Base-by-base conservation (phyloP, 2,113 vertebrate genomes). In the Cololabis saira region DNA sequence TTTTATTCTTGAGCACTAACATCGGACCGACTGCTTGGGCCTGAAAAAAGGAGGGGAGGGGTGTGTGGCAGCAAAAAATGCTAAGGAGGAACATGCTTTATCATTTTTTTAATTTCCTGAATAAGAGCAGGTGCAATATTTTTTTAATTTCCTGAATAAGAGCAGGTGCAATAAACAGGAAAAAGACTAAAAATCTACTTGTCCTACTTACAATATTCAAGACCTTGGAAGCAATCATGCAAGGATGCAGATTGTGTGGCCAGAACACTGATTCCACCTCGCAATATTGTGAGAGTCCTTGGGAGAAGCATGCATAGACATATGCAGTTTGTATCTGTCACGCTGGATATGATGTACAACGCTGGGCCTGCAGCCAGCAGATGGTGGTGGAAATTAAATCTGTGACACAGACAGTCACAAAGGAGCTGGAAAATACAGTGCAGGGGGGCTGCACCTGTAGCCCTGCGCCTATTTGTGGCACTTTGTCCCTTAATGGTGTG, bases 281-380 rank as follows among this genome's bases (percentile, higher is more conserved):
- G 71, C 89, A 88, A 89, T 91, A 88, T 86, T 89, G 90, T 72
- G 69, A 52, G 71, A 91, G 91, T 90, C 91, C 90, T 92, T 92
- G 90, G 77, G 83, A 90, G 88, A 87, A 71, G 84, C 83, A 56
- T 71, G 67, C 78, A 73, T 67, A 79, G 91, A 91, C 91, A 91
- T 89, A 88, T 78, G 85, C 90, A 90, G 89, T 92, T 91, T 91
- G 89, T 91, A 89, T 74, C 87, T 89, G 91, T 92, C 91, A 91
- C 86, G 59, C 74, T 57, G 62, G 75, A 75, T 85, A 86, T 92
- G 91, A 92, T 91, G 86, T 90, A 91, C 63, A 86, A 84, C 15
- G 62, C 78, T 18, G 76, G 91, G 90, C 89, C 76, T 87, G 64
- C 82, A 82, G 90, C 92, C 91, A 90, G 89, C 92, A 92, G 92